A percentile compares a stretch with the other conserved stretches of the same genome.
phyloP scores from a whole-genome alignment of 2,113 vertebrate species.

The Amblyornis subalaris region DNA sequence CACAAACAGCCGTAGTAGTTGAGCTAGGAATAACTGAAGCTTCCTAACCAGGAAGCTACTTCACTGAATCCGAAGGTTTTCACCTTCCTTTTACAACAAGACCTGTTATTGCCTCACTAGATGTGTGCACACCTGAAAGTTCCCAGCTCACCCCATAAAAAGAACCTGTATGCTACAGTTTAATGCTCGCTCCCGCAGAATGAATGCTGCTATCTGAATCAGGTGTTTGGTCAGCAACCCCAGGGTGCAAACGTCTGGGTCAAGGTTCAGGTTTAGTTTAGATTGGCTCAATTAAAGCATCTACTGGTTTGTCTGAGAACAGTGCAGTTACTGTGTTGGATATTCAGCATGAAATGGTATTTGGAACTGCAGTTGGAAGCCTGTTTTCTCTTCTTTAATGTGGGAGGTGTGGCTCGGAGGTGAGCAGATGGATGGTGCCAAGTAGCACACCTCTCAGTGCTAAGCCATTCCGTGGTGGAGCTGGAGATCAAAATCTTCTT shows the following conservation, averaged over 20 bases:
- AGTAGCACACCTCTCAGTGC: conserved; percentile 21
- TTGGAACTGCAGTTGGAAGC: conserved; percentile 62
- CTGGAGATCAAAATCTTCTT: conserved; percentile 42
- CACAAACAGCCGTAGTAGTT: background rate
- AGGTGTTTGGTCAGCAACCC: conserved; percentile 64
- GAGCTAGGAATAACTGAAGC: background rate
- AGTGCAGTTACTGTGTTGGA: conserved; percentile 57
- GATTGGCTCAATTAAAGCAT: conserved; percentile 59
- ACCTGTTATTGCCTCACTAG: conserved; percentile 19
- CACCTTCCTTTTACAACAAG: conserved; percentile 31
- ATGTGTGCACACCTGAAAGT: conserved; percentile 41
- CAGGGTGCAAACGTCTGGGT: conserved; percentile 67
- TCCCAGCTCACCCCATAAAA: conserved; percentile 40
- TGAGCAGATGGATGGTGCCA: conserved; percentile 36
- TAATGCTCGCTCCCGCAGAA: background rate
- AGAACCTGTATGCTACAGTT: conserved; percentile 4
- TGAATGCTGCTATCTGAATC: conserved; percentile 64
- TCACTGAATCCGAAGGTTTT: background rate
- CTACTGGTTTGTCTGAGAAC: conserved; percentile 61
- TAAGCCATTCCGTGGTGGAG: background rate
- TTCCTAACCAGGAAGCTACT: background rate
- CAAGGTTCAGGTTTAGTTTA: conserved; percentile 73
- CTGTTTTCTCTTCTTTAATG: conserved; percentile 52
- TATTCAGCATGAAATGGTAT: conserved; percentile 37
- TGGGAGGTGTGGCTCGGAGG: conserved; percentile 48